Conservation (phyloP, 1,140 invertebrate genomes). For the Bombus soroeensis region DNA sequence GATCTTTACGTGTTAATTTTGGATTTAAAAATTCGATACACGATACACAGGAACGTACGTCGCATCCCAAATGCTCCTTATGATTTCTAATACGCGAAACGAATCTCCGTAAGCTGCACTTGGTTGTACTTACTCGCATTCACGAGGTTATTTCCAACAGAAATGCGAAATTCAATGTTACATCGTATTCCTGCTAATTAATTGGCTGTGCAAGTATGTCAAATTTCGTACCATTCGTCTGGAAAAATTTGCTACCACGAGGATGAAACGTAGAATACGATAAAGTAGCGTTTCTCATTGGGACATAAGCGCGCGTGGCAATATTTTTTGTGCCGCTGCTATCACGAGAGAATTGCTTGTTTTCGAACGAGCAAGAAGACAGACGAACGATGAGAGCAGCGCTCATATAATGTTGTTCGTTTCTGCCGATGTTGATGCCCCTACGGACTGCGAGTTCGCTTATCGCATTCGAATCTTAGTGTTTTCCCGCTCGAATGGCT, state of each 20-base stretch:
- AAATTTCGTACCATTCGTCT: not conserved
- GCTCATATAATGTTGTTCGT: not conserved
- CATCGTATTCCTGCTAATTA: too few relatives aligned
- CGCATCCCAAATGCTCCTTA: too few relatives aligned
- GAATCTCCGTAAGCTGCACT: too few relatives aligned
- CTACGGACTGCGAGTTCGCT: not conserved
- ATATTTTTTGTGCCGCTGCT: not conserved
- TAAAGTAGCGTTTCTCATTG: not conserved
- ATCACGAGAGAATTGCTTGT: not conserved
- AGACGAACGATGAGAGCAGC: not conserved
- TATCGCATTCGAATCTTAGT: slow-evolving; percentile 36
- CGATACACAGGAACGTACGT: too few relatives aligned
- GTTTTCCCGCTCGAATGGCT: slow-evolving; percentile 38
- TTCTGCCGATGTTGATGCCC: not conserved
- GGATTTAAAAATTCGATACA: too few relatives aligned
- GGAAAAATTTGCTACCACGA: too few relatives aligned
- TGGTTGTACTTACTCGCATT: too few relatives aligned
- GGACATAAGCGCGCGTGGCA: too few relatives aligned
- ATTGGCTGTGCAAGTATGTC: not conserved
- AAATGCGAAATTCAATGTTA: too few relatives aligned
- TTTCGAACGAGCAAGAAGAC: not conserved
- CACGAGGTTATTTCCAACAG: too few relatives aligned
- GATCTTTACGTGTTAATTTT: rapidly evolving
- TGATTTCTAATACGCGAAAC: too few relatives aligned
- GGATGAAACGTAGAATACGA: too few relatives aligned